A percentile compares a stretch with the other conserved stretches of the same genome.
phyloP scores from a whole-genome alignment of 2,797 vertebrate species.

The Agapornis canus region DNA sequence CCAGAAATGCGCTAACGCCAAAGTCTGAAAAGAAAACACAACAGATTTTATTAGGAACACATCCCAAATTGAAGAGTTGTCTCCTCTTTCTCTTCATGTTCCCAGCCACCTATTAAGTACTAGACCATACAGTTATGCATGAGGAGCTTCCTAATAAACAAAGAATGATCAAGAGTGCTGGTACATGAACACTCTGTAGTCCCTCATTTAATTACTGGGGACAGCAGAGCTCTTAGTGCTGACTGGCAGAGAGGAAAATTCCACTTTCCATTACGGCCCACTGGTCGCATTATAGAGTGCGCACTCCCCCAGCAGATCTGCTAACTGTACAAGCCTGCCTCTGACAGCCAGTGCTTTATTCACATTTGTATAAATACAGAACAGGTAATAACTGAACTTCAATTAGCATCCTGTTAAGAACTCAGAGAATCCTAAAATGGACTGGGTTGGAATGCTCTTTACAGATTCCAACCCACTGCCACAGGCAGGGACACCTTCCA shows the following conservation, averaged over 20 bases:
- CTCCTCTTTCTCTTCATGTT: not conserved
- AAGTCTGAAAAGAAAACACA: conserved; percentile 82
- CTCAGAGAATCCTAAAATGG: not conserved
- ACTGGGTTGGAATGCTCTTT: not conserved
- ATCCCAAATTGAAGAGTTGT: not conserved
- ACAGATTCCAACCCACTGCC: not conserved
- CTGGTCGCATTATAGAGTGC: not conserved
- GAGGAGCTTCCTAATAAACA: conserved; percentile 1
- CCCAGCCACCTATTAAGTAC: not conserved
- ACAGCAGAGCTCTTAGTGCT: not conserved
- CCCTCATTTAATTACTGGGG: not conserved
- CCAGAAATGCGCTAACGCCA: conserved; percentile 93
- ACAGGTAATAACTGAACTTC: not conserved
- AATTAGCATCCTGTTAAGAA: not conserved
- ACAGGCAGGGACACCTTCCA: not conserved
- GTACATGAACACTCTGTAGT: not conserved
- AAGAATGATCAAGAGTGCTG: not conserved
- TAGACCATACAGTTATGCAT: not conserved
- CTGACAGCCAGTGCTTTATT: not conserved
- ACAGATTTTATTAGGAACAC: not conserved
- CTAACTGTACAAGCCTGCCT: not conserved
- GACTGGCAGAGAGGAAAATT: conserved; percentile 25
- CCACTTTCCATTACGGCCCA: conserved; percentile 31
- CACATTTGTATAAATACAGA: not conserved
- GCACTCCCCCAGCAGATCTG: not conserved